phyloP scores from a whole-genome alignment of 2,888 invertebrate genomes.

The Acleris sparsana region DNA sequence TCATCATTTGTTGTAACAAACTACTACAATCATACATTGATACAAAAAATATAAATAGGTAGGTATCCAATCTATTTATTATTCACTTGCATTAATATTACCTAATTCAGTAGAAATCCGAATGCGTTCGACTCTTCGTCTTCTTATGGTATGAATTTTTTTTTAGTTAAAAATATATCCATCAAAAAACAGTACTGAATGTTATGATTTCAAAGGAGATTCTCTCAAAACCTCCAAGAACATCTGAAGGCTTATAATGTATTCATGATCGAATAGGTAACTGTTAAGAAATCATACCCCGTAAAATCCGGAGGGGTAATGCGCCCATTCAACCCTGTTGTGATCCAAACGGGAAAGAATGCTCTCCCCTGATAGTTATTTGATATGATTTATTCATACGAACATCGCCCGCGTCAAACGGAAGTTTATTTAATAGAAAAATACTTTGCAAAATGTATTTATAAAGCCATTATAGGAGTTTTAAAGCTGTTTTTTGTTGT shows the following conservation, averaged over 20 bases:
- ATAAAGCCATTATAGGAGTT: slow-evolving; percentile 77
- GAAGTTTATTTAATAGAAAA: slow-evolving; percentile 82
- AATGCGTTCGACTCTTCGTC: too few relatives aligned
- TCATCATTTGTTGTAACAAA: too few relatives aligned
- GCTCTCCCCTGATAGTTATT: slow-evolving; percentile 87
- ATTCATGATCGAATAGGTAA: slow-evolving; percentile 43
- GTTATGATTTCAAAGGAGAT: slow-evolving; percentile 1
- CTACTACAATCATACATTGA: too few relatives aligned
- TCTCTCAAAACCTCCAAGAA: not conserved
- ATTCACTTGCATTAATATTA: too few relatives aligned
- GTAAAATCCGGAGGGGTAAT: slow-evolving; percentile 58
- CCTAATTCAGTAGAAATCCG: too few relatives aligned
- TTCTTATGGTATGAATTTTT: too few relatives aligned
- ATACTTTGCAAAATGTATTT: slow-evolving; percentile 80
- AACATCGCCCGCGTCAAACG: slow-evolving; percentile 69
- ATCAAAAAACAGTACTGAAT: not conserved
- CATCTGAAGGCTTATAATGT: slow-evolving; percentile 27
- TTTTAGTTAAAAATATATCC: too few relatives aligned
- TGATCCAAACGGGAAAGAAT: slow-evolving; percentile 66
- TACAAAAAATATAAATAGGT: too few relatives aligned
- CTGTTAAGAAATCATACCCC: slow-evolving; percentile 64
- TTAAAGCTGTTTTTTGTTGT: slow-evolving; percentile 74
- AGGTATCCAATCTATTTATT: too few relatives aligned
- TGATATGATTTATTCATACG: slow-evolving; percentile 89
- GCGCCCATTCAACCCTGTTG: slow-evolving; percentile 63